Base-by-base conservation (phyloP, 2,797 vertebrate species). In the Toxotes lorentzi region DNA sequence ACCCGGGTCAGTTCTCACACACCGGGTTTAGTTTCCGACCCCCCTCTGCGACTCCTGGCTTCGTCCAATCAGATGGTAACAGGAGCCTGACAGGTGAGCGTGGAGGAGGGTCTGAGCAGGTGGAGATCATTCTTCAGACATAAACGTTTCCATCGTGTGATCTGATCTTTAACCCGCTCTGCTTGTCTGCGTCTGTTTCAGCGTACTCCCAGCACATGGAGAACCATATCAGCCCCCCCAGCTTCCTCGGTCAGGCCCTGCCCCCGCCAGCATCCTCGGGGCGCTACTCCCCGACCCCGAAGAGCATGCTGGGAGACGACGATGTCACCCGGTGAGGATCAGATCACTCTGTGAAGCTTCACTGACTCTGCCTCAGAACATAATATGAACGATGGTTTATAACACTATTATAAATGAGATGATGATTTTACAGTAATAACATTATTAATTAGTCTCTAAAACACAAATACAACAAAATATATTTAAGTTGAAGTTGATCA, bases 181-280 rank as follows among this genome's bases (percentile, higher is more conserved):
- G 38, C 43, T n/a, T 27, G 58, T 41, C 19, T 58, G 4, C 34
- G 2, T 85, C 19, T 60, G 17, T 86, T 40, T 10, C 93, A 99
- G 98, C 97, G 51, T 96, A 95, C 92, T 95, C 97, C 75, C 97
- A 96, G 58, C 96, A 96, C 88, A 86, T 96, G 84, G 98, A 99
- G 90, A 99, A 99, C 91, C 97, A 99, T 93, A 95, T 98, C 94
- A 95, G 93, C 84, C 90, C 96, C 21, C 94, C 97, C 76, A 93
- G 86, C 90, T 97, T 95, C 93, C 60, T 98, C 93, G 93, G 94
- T 34, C 97, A 97, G 86, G 63, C 95, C 2, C 58, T 95, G 34
- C 94, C 97, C 1, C 96, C 96, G 4, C 91, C 96, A 2, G 95
- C 96, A 0, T 96, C 96, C 19, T 96, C 97, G 1, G 96, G 96